These are phyloP conservation scores for Pseudomyrmex cubaensis DNA, from an alignment of 1,140 invertebrate genomes.

Conservation along the genomic window DNA sequence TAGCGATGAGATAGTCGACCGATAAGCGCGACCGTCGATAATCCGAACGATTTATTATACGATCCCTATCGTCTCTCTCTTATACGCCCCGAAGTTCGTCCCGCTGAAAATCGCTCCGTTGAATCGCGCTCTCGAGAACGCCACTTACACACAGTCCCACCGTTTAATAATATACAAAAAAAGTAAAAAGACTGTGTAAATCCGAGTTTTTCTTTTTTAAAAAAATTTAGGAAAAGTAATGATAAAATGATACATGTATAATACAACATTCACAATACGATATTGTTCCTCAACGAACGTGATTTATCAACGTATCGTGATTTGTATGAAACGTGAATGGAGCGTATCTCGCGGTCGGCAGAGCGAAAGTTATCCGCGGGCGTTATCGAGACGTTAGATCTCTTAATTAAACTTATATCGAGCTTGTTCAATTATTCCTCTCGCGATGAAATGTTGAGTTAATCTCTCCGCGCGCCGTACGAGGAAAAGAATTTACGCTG, in stretches of 20 bases:
- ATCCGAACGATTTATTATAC: constrained; percentile 60
- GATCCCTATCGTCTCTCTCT: constrained; percentile 37
- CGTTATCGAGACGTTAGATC: neutral
- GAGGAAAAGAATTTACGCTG: neutral
- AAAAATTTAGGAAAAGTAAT: no score
- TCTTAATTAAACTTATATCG: neutral
- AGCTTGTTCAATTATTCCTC: neutral
- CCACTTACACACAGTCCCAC: neutral
- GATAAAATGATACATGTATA: no score
- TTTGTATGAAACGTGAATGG: neutral
- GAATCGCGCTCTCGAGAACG: neutral
- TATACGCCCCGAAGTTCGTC: neutral
- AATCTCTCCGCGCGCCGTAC: neutral
- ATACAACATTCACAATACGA: no score
- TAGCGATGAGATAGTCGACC: constrained; percentile 62
- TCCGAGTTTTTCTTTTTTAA: no score
- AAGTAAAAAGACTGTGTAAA: no score
- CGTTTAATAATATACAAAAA: neutral
- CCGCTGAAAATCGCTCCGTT: constrained; percentile 19
- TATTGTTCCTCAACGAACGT: no score
- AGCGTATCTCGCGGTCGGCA: neutral
- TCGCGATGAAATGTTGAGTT: neutral
- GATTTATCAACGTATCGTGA: neutral
- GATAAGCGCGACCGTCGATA: constrained; percentile 69
- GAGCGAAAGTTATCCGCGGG: neutral